Evolutionary conservation across 2,797 vertebrate species (phyloP).

Genomic region (Cryptoprocta ferox): DNA sequence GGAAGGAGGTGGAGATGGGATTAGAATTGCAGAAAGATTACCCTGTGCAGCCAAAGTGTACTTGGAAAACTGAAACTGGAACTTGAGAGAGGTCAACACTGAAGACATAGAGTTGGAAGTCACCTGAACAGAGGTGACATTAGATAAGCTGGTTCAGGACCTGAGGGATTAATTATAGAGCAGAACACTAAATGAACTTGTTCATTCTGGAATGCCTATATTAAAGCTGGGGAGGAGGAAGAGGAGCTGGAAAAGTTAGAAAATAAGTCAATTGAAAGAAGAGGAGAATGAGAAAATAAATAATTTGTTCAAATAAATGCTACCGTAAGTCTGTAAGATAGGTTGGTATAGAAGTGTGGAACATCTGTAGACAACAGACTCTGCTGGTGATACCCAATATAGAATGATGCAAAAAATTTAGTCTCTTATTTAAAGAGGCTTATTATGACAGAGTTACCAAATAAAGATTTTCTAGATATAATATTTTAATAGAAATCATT

Average conservation of each 20-base stretch:
- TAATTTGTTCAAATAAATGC: not conserved
- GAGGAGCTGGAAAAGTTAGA: not conserved
- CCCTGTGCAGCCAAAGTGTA: too few species aligned
- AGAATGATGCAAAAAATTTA: not conserved
- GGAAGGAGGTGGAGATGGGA: not conserved
- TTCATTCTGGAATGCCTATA: not conserved
- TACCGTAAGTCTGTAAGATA: not conserved
- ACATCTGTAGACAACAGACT: not conserved
- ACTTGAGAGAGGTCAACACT: not conserved
- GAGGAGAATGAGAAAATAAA: not conserved
- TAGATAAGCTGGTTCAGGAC: not conserved
- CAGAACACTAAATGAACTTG: not conserved
- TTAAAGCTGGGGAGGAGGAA: not conserved
- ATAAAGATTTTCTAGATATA: not conserved
- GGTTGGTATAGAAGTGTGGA: not conserved
- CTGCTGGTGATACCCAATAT: not conserved
- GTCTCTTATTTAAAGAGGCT: slow-evolving; percentile 1
- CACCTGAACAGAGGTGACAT: not conserved
- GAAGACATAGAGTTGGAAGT: not conserved
- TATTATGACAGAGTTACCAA: not conserved
- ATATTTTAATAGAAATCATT: not conserved
- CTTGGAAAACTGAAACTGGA: not conserved
- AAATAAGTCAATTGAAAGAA: not conserved
- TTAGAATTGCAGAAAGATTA: not conserved
- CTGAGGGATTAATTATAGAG: not conserved